Base-by-base conservation (phyloP, 2,113 vertebrate species). In the Indri indri region DNA sequence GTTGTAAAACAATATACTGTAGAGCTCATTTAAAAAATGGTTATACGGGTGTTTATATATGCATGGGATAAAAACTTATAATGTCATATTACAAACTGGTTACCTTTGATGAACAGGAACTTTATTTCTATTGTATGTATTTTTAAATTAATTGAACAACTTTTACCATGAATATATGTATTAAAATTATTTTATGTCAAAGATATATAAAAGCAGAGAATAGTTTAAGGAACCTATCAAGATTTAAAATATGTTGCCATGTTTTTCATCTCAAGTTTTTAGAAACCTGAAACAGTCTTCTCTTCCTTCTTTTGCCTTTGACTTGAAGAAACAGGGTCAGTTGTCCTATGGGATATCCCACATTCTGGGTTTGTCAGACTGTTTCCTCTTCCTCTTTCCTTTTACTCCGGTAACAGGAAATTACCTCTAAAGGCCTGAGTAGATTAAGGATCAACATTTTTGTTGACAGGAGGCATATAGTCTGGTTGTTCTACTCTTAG, bases 401-500 rank as follows among this genome's bases (percentile, higher is more conserved):
- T 27, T 50, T 59, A 66, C 89, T 80, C n/a, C 61, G 59, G 2
- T 68, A 76, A 70, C 50, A 81, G 47, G 65, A 74, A 85, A 85
- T 90, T 57, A n/a, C 54, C 42, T 66, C 30, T 59, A 66, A 90
- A 81, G 40, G 1, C 23, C 81, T 34, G 1, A 92, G n/a, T 23
- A 65, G 20, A 79, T 95, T 77, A 94, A 88, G 52, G 10, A 71
- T 63, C 76, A 70, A n/a, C 45, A 22, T 91, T 94, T 90, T 47
- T 57, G 54, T 47, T 27, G 91, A 34, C n/a, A 45, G 47, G 73
- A 92, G 50, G 22, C 37, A 17, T n/a, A 63, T 6, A 47, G 13
- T 59, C n/a, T 89, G 71, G 50, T 32, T 74, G 40, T 59, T 74
- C 61, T 50, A n/a, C 68, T 84, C 34, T 45, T 50, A 57, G 17